These are phyloP conservation scores for Platyscapa corneri DNA, from an alignment of 1,140 invertebrate genomes.

Conservation along the genomic window DNA sequence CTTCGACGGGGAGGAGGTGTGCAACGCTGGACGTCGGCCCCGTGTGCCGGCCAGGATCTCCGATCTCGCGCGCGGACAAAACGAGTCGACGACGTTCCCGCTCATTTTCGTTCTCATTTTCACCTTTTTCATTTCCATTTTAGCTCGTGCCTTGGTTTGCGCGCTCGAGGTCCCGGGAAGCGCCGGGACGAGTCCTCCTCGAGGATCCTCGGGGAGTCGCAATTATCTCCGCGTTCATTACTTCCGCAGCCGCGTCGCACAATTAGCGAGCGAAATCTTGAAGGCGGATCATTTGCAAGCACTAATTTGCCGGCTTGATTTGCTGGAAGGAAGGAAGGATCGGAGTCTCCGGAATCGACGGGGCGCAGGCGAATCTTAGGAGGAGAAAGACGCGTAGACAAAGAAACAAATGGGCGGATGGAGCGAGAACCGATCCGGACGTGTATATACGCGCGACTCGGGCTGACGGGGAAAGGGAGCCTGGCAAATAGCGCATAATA, in stretches of 20 bases:
- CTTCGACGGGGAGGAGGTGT: too few species aligned
- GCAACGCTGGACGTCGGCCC: neutral
- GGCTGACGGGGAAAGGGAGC: neutral
- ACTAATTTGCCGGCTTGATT: slow-evolving; percentile 64
- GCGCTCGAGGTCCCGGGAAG: neutral
- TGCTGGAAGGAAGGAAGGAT: slow-evolving; percentile 54
- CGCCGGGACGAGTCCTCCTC: neutral
- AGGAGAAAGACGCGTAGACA: neutral
- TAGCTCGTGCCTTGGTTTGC: neutral
- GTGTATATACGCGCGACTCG: neutral
- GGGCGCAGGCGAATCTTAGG: neutral
- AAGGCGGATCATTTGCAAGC: slow-evolving; percentile 62
- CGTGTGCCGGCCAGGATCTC: slow-evolving; percentile 60
- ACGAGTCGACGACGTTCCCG: neutral
- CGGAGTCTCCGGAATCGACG: neutral
- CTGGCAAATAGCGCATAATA: slow-evolving; percentile 34
- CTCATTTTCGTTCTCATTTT: neutral
- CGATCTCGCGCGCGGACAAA: slow-evolving; percentile 44
- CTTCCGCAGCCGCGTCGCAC: slow-evolving; percentile 21
- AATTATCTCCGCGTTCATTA: slow-evolving; percentile 22
- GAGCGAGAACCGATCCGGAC: neutral
- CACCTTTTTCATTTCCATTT: neutral
- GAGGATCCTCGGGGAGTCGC: neutral
- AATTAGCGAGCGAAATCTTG: slow-evolving; percentile 64
- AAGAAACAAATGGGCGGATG: slow-evolving; percentile 11